Conservation (phyloP, 1,140 invertebrate species). For the Drosophila sechellia region DNA sequence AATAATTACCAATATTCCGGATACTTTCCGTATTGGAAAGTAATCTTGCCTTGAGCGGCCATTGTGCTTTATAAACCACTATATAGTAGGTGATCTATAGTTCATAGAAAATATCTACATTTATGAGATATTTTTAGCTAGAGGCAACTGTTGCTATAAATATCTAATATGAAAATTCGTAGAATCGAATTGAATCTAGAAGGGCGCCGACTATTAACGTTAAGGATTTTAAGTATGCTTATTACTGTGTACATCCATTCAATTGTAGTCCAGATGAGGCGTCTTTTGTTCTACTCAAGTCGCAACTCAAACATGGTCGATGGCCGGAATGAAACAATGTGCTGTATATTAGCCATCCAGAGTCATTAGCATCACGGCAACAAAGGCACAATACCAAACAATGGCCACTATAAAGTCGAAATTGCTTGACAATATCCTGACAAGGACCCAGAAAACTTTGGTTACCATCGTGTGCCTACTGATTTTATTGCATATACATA, state of each 20-base stretch:
- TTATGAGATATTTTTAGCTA: background rate
- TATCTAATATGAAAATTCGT: background rate
- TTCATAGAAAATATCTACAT: background rate
- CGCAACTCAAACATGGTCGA: constrained; percentile 64
- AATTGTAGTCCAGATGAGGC: background rate
- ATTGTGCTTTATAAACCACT: background rate
- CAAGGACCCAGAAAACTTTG: background rate
- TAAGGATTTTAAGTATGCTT: too few species aligned
- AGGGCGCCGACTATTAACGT: background rate
- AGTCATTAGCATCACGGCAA: constrained; percentile 38
- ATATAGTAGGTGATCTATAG: background rate
- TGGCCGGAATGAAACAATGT: constrained; percentile 30
- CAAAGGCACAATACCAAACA: constrained; percentile 34
- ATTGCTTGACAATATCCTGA: constrained; percentile 23
- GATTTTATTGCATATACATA: too few species aligned
- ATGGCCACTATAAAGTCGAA: constrained; percentile 12
- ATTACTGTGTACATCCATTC: background rate
- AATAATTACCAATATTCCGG: constrained; percentile 4
- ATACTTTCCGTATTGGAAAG: background rate
- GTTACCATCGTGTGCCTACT: too few species aligned
- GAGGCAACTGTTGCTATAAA: too few species aligned
- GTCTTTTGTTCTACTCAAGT: constrained; percentile 34
- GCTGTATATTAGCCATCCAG: constrained; percentile 37
- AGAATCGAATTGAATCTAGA: background rate
- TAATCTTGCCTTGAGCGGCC: background rate